A percentile compares a stretch with the other conserved stretches of the same genome.
phyloP scores from a whole-genome alignment of 2,797 vertebrate genomes.

The Podarcis lilfordi region DNA sequence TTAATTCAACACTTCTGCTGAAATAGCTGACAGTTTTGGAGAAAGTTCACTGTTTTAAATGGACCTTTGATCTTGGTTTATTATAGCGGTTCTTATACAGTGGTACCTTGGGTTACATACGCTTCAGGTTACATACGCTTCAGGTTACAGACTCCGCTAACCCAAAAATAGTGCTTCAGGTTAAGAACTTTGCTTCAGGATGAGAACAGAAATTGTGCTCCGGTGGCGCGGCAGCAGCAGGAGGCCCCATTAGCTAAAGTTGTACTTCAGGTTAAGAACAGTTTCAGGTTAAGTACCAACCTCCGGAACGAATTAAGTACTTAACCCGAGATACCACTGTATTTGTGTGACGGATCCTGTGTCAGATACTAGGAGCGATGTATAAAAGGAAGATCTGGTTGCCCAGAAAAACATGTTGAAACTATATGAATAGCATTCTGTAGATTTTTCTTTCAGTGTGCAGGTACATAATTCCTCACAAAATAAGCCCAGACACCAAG shows the following conservation, averaged over 20 bases:
- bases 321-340: too few species aligned
- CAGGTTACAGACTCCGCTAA: too few species aligned
- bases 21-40: not conserved
- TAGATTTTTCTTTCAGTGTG: not conserved
- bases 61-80: not conserved
- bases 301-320: too few species aligned
- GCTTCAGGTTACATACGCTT: too few species aligned
- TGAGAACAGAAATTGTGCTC: too few species aligned
- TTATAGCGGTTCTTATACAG: not conserved
- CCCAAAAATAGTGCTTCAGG: too few species aligned
- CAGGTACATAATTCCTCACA: not conserved
- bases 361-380: not conserved
- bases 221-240: too few species aligned
- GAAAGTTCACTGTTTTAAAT: not conserved
- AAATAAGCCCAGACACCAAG: not conserved
- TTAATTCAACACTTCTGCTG: not conserved
- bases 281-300: too few species aligned
- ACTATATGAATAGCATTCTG: not conserved
- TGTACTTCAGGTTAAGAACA: too few species aligned
- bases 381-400: not conserved
- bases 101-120: too few species aligned
- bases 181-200: too few species aligned
- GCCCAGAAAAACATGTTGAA: not conserved
- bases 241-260: too few species aligned
- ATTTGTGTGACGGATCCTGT: not conserved